Percentiles rank a stretch among this genome's conserved stretches.
phyloP scores from a whole-genome alignment of 2,888 invertebrate genomes.

The Chrysodeixis includens region DNA sequence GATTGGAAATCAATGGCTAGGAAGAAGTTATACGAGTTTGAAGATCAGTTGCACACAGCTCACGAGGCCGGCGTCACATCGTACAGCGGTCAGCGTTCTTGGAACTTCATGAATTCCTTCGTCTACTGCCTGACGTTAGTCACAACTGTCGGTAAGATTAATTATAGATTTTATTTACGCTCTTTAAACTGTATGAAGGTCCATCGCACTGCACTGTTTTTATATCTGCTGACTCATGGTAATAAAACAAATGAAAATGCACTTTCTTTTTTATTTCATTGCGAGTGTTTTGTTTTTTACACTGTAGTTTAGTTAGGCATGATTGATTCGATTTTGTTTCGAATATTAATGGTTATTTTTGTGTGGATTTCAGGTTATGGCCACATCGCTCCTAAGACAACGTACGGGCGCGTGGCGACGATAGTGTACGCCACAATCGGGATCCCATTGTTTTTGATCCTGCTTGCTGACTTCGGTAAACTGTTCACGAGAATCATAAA shows the following conservation, averaged over 20 bases:
- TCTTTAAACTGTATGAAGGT: neutral
- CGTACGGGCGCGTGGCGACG: conserved; percentile 95
- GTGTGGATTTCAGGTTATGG: conserved; percentile 94
- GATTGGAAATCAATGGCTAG: conserved; percentile 97
- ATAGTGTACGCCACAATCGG: conserved; percentile 98
- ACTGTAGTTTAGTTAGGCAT: neutral
- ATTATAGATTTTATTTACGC: conserved; percentile 8
- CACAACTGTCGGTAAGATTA: conserved; percentile 95
- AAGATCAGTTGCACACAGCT: conserved; percentile 95
- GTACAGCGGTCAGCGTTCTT: conserved; percentile 95
- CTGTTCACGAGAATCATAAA: conserved; percentile 97
- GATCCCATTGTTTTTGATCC: conserved; percentile 98
- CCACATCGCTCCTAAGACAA: conserved; percentile 97
- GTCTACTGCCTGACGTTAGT: conserved; percentile 96
- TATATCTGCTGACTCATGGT: neutral
- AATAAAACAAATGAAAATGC: conserved; percentile 29
- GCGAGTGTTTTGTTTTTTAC: neutral
- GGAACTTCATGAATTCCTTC: conserved; percentile 96
- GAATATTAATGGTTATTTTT: neutral
- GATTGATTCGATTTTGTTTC: neutral
- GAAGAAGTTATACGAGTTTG: conserved; percentile 94
- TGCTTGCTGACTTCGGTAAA: conserved; percentile 98
- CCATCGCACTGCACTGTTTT: neutral
- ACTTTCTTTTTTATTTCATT: conserved; percentile 21
- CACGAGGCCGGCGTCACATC: conserved; percentile 95